phyloP scores from a whole-genome alignment of 1,140 invertebrate species.

The Phymorhynchus buccinoides region DNA sequence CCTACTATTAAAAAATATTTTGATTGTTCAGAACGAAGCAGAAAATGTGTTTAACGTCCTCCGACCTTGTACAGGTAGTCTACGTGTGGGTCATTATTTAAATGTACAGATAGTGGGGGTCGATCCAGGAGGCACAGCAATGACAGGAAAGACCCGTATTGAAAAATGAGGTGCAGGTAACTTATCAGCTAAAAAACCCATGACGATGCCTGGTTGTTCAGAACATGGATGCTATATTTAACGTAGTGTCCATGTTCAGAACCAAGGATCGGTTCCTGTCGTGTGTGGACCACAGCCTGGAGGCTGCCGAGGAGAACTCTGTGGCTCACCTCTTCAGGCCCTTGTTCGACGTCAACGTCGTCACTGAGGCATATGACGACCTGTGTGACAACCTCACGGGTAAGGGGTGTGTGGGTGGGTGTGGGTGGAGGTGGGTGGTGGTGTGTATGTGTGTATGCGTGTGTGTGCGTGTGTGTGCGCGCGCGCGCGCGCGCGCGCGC shows the following conservation, averaged over 20 bases:
- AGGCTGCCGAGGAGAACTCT: conserved; percentile 21
- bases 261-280: conserved; percentile 40
- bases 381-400: conserved; percentile 41
- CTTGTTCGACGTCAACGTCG: conserved; percentile 33
- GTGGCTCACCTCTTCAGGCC: conserved; percentile 33
- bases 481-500: background rate
- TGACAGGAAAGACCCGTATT: background rate
- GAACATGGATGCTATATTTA: no score
- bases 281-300: conserved; percentile 40
- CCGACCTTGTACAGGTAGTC: no score
- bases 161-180: background rate
- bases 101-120: no score
- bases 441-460: background rate
- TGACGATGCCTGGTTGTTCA: background rate
- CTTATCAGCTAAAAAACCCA: background rate
- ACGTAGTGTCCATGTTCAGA: background rate
- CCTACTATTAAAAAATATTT: no score
- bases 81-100: no score
- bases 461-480: no score
- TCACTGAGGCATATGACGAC: conserved; percentile 42
- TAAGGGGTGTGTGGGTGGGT: background rate
- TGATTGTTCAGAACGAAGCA: no score
- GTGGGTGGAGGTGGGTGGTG: background rate
- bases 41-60: no score
- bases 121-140: background rate